Evolutionary conservation across 2,888 invertebrate species (phyloP).

Genomic region (Hermodice carunculata): DNA sequence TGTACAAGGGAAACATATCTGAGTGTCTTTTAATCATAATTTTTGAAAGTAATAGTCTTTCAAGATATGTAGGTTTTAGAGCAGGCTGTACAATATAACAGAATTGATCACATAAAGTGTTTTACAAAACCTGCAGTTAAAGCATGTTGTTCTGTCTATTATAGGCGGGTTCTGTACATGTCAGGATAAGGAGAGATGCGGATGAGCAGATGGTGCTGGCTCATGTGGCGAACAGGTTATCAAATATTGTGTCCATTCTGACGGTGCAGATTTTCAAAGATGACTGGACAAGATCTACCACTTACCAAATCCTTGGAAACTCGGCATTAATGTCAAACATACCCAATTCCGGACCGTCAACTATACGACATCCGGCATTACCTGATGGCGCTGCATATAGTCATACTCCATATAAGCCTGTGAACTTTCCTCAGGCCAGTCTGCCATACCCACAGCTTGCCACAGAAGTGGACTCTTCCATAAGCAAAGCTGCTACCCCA

Average conservation of each 20-base stretch:
- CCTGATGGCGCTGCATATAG: too few relatives aligned
- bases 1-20: too few relatives aligned
- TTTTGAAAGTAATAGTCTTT: too few relatives aligned
- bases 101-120: too few relatives aligned
- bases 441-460: too few relatives aligned
- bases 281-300: conserved; percentile 68
- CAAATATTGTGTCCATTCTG: conserved; percentile 73
- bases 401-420: too few relatives aligned
- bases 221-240: conserved; percentile 74
- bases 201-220: conserved; percentile 76
- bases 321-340: conserved; percentile 20
- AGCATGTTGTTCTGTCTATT: conserved; percentile 23
- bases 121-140: not conserved
- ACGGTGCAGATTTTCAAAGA: conserved; percentile 75
- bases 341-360: conserved; percentile 2
- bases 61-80: too few relatives aligned
- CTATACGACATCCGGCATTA: not conserved
- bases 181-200: conserved; percentile 75
- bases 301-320: conserved; percentile 47
- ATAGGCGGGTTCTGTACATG: conserved; percentile 75
- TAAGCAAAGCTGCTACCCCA: too few relatives aligned
- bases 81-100: too few relatives aligned
- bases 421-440: too few relatives aligned
- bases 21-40: too few relatives aligned
- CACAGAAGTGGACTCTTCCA: too few relatives aligned